Conservation (phyloP, 2,113 vertebrate species). For the Danionella cerebrum region DNA sequence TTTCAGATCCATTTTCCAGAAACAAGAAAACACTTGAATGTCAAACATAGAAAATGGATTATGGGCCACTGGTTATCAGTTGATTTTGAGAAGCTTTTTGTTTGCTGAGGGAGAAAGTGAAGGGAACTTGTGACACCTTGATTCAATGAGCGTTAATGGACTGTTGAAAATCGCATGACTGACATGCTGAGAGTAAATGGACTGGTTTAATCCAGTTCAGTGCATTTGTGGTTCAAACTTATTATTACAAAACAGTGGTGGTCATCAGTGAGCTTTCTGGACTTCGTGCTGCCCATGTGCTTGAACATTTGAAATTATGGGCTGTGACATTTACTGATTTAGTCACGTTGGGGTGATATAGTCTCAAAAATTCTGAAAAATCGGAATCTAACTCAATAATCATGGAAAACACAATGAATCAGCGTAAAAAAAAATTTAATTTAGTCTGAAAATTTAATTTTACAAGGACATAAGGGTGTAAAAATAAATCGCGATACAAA, state of each 20-base stretch:
- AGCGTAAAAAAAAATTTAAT: no score
- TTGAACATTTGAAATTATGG: no score
- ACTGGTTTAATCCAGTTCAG: neutral
- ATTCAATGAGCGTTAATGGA: neutral
- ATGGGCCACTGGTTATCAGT: constrained; percentile 16
- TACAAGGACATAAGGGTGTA: no score
- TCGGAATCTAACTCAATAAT: no score
- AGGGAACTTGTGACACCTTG: neutral
- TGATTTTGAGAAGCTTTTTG: constrained; percentile 17
- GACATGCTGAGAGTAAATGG: neutral
- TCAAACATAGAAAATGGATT: constrained; percentile 20
- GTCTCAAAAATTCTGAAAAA: no score
- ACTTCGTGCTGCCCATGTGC: no score
- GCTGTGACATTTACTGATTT: no score
- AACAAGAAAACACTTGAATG: constrained; percentile 21
- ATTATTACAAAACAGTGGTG: neutral
- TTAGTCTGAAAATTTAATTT: no score
- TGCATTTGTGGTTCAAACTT: neutral
- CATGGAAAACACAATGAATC: no score
- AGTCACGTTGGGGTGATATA: no score
- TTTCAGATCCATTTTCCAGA: constrained; percentile 30
- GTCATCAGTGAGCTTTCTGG: no score
- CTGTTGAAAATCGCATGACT: neutral
- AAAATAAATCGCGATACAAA: no score
- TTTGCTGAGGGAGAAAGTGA: constrained; percentile 8